These are phyloP conservation scores for Lampris megalopsis DNA, from an alignment of 2,113 vertebrate species.

Conservation along the genomic window DNA sequence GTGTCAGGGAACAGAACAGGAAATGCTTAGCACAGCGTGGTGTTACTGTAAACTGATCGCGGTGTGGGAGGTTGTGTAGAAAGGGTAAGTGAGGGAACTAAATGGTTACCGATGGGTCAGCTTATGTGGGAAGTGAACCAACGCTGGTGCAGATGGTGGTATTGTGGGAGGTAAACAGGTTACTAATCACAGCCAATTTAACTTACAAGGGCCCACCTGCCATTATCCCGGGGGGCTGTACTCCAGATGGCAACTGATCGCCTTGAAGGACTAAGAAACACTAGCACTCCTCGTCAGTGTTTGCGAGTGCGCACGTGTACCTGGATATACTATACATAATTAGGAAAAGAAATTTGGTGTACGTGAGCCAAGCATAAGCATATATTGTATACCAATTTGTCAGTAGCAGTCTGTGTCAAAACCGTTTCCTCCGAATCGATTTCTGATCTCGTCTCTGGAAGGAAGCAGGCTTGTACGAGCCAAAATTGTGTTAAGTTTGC, in stretches of 20 bases:
- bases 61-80: neutral
- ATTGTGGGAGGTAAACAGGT: conserved; percentile 68
- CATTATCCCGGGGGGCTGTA: conserved; percentile 55
- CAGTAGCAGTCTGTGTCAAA: too few species aligned
- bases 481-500: too few species aligned
- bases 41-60: too few species aligned
- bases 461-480: too few species aligned
- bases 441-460: too few species aligned
- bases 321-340: neutral
- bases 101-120: conserved; percentile 42
- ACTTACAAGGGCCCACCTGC: conserved; percentile 68
- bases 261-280: conserved; percentile 50
- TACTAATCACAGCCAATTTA: conserved; percentile 69
- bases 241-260: conserved; percentile 73
- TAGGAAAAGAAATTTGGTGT: too few species aligned
- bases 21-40: neutral
- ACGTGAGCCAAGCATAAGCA: too few species aligned
- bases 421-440: too few species aligned
- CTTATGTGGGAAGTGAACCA: conserved; percentile 49
- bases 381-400: too few species aligned
- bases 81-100: conserved; percentile 30
- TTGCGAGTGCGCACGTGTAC: conserved; percentile 8
- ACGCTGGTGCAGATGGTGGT: conserved; percentile 59
- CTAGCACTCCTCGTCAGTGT: conserved; percentile 56
- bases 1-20: neutral